Evolutionary conservation across 1,140 invertebrate genomes (phyloP), one percentile per base, ranked within the genome.

Genomic region (Copidosoma floridanum): DNA sequence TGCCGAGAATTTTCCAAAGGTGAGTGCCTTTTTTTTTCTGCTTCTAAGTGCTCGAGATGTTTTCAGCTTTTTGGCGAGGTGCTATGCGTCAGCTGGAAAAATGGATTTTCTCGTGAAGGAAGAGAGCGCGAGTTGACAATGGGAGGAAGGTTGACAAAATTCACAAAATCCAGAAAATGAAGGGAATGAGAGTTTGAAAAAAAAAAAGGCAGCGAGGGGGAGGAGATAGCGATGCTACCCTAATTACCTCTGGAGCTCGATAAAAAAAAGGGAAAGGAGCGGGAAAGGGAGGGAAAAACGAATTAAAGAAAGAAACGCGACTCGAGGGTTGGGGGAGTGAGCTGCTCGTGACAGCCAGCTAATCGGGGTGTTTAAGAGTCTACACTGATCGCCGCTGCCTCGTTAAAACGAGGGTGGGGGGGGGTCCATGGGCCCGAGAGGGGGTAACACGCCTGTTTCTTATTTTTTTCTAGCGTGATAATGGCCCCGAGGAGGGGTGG

Each of bases 361-460:
- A 80, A 80, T 80, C 77, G 77, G 75, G 77, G 76, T 78, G 76
- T 80, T 80, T 79, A 79, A 80, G 76, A 77, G 78, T 80, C 78
- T 79, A 76, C 76, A 80, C 74, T 76, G 76, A 79, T 79, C 77
- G 76, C 72, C 71, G 57, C 69, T 75, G 72, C 71, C 76, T 76
- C 77, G 75, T 79, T 79, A 77, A 79, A 79, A 76, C 72, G 70
- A 66, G 74, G 72, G 74, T 65, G 66, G 57, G 64, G 61, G 47
- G 63, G 64, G 69, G 57, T 44, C 40, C 14, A 46, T 61, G 57
- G 16, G 12, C 29, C 29, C 6, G 29, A 41, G 57, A 29, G 51
- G 32, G 50, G 63, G 35, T 23, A 59, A 65, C 29, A 12, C 65
- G 68, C 64, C 65, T n/a, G n/a, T n/a, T n/a, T n/a, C n/a, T 69